Percentiles rank a stretch among this genome's conserved stretches.
These are phyloP conservation scores for Nasonia longicornis DNA, from an alignment of 1,140 invertebrate genomes.

Conservation along the genomic window DNA sequence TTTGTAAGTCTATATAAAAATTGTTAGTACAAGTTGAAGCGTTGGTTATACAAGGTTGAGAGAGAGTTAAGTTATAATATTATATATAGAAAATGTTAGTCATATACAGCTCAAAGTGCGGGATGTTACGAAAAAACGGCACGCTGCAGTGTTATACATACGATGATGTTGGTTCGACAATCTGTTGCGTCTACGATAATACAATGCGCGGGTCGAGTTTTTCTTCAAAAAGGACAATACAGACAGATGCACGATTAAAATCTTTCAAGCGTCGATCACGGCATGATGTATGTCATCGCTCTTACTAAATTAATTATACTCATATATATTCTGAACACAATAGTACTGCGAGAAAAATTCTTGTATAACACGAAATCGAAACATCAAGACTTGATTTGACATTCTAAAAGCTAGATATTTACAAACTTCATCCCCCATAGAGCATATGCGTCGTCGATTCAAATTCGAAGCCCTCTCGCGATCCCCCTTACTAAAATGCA, in stretches of 20 bases:
- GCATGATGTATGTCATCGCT: constrained; percentile 27
- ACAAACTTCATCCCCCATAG: background rate
- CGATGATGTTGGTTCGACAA: constrained; percentile 4
- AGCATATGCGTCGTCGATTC: background rate
- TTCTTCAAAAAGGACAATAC: constrained; percentile 11
- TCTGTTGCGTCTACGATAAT: background rate
- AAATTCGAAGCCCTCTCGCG: background rate
- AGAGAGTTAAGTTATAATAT: background rate
- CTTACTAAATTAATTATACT: constrained; percentile 36
- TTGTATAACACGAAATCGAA: constrained; percentile 34
- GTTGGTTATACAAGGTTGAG: constrained; percentile 6
- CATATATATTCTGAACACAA: constrained; percentile 17
- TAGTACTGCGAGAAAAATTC: constrained; percentile 19
- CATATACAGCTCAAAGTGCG: background rate
- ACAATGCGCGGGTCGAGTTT: constrained; percentile 2
- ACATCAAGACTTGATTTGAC: constrained; percentile 29
- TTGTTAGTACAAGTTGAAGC: constrained; percentile 42
- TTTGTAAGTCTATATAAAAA: constrained; percentile 31
- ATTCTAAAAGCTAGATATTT: constrained; percentile 41
- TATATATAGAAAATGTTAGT: constrained; percentile 31
- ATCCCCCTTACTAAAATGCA: background rate
- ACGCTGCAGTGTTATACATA: background rate
- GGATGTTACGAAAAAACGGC: constrained; percentile 19
- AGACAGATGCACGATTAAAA: constrained; percentile 16
- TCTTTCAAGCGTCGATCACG: constrained; percentile 15